Evolutionary conservation across 2,113 vertebrate genomes (phyloP).

Genomic region (Pandion haliaetus): DNA sequence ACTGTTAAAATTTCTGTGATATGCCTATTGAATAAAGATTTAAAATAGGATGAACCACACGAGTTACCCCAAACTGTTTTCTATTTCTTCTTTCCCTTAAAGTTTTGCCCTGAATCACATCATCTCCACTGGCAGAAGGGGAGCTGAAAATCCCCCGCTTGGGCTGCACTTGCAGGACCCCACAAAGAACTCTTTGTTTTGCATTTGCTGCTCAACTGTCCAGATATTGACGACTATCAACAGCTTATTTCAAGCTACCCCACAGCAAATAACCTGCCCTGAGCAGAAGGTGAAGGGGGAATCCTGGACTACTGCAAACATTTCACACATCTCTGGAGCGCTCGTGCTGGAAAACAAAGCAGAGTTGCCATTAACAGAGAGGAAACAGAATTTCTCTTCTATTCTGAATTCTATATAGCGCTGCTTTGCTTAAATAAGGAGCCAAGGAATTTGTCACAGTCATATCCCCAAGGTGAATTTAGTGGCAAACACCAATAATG

Average conservation of each 20-base stretch:
- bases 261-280: neutral
- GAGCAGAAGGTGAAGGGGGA: neutral
- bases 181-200: neutral
- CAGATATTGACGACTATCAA: neutral
- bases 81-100: neutral
- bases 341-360: neutral
- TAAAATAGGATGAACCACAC: slow-evolving; percentile 65
- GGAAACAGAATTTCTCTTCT: neutral
- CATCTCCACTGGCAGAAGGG: neutral
- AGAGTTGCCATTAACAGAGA: neutral
- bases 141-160: neutral
- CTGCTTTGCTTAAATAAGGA: slow-evolving; percentile 53
- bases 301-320: neutral
- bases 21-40: slow-evolving; percentile 83
- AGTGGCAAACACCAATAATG: slow-evolving; percentile 73
- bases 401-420: slow-evolving; percentile 3
- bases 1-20: slow-evolving; percentile 94
- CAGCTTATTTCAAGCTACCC: neutral
- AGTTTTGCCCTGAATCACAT: neutral
- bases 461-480: slow-evolving; percentile 70
- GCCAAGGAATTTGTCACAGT: slow-evolving; percentile 63
- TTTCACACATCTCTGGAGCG: neutral
- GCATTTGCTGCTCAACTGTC: neutral
- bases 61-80: slow-evolving; percentile 70
- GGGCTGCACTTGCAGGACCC: neutral